These are phyloP conservation scores for Drosophila siamana DNA, from an alignment of 2,888 invertebrate species.

Conservation along the genomic window DNA sequence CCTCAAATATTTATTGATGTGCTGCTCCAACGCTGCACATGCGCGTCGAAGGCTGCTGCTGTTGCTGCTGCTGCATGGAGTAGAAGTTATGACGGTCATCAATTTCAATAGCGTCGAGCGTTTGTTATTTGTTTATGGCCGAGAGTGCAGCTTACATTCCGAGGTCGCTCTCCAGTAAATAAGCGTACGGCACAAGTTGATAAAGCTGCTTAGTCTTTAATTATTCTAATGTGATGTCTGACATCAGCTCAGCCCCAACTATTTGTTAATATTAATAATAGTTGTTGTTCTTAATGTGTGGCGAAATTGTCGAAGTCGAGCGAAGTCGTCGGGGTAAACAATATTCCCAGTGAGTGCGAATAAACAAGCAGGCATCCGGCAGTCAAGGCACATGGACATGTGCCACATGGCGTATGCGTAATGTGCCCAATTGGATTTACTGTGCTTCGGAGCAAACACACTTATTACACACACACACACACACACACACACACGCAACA, in stretches of 20 bases:
- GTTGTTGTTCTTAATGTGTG: no score
- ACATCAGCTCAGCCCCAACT: not conserved
- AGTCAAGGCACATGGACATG: constrained; percentile 27
- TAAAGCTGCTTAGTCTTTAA: not conserved
- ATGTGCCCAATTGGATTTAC: constrained; percentile 59
- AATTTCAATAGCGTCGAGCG: constrained; percentile 43
- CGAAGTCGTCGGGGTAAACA: constrained; percentile 15
- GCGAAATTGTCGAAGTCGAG: not conserved
- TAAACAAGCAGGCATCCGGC: constrained; percentile 40
- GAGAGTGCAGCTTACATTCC: constrained; percentile 11
- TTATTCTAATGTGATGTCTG: not conserved
- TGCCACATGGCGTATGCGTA: constrained; percentile 73
- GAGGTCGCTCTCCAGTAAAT: not conserved
- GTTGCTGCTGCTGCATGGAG: constrained; percentile 22
- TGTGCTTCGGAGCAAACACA: not conserved
- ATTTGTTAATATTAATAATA: no score
- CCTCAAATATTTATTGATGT: constrained; percentile 54
- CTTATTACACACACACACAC: no score
- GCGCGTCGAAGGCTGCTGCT: constrained; percentile 20
- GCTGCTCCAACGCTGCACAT: constrained; percentile 23
- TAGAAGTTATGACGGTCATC: constrained; percentile 54
- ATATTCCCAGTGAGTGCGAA: constrained; percentile 21
- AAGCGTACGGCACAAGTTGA: not conserved
- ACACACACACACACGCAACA: constrained; percentile 11
- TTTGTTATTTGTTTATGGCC: constrained; percentile 11